Base-by-base conservation (phyloP, 1,140 invertebrate species). In the Galleria mellonella region DNA sequence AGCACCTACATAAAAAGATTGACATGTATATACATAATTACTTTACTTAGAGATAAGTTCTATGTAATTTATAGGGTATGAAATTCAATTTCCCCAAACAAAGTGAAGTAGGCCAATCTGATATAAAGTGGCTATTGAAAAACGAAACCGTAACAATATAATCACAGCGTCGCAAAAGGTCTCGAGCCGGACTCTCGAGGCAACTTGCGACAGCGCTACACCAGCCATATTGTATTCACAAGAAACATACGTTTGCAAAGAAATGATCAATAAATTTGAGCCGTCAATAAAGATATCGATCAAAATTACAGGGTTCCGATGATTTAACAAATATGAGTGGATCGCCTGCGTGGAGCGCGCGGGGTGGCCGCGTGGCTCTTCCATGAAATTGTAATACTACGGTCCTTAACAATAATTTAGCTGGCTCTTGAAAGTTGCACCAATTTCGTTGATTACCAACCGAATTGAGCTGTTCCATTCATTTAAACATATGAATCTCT, bases 281-380 rank as follows among this genome's bases (percentile, higher is more conserved):
- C 70, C 64, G 62, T 69, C 75, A 74, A 82, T 83, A 78, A 85
- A 85, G 82, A 85, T 85, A 83, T 82, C 70, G 77, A 85, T 85
- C 82, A 85, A 85, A 85, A 85, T 85, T 85, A 85, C 69, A 85
- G 77, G 75, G 75, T 71, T 73, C 67, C 59, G 75, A 75, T 83
- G 73, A 76, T 82, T 82, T 85, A 81, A 78, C 73, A 83, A 83
- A 82, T 82, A 83, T 68, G 69, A 70, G 55, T 44, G 51, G 65
- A 69, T 72, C 66, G 73, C 62, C 67, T 51, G 59, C 56, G 58
- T 56, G 52, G 50, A 49, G 50, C 72, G 41, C 39, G 35, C 71
- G 63, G 69, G 78, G 82, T 78, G 78, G 77, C 72, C 81, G 55
- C 53, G 46, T 62, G 62, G 38, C 58, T 72, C 72, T 78, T 82